phyloP scores from a whole-genome alignment of 2,888 invertebrate genomes.

The Candidula unifasciata region DNA sequence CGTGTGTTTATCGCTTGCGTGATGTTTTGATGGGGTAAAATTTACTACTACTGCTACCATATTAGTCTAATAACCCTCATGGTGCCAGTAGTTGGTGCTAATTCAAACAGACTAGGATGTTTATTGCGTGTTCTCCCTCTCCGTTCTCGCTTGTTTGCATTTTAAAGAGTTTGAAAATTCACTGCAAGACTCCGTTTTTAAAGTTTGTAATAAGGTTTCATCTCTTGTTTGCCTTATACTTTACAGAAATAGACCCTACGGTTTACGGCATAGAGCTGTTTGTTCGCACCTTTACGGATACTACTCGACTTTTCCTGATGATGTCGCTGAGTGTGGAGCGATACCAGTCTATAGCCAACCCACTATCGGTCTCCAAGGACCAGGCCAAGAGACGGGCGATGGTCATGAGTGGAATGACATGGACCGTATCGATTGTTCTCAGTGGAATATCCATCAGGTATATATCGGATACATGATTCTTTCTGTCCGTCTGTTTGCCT shows the following conservation, averaged over 20 bases:
- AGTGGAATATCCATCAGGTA: slow-evolving; percentile 37
- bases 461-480: neutral
- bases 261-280: slow-evolving; percentile 59
- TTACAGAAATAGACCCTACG: neutral
- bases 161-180: no score
- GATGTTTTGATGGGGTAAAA: no score
- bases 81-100: no score
- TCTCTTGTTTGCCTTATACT: no score
- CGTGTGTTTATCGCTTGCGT: no score
- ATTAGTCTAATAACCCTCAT: no score
- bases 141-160: no score
- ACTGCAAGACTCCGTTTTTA: neutral
- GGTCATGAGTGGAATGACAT: slow-evolving; percentile 11
- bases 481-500: neutral
- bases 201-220: no score
- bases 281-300: slow-evolving; percentile 60
- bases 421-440: neutral
- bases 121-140: no score
- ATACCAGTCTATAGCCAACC: slow-evolving; percentile 67
- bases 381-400: slow-evolving; percentile 40
- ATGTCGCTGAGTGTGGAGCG: slow-evolving; percentile 65
- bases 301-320: slow-evolving; percentile 63
- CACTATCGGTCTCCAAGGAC: slow-evolving; percentile 60
- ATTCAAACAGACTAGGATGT: no score
- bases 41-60: no score